Base-by-base conservation (phyloP, 1,140 invertebrate genomes). In the Delia radicum region DNA sequence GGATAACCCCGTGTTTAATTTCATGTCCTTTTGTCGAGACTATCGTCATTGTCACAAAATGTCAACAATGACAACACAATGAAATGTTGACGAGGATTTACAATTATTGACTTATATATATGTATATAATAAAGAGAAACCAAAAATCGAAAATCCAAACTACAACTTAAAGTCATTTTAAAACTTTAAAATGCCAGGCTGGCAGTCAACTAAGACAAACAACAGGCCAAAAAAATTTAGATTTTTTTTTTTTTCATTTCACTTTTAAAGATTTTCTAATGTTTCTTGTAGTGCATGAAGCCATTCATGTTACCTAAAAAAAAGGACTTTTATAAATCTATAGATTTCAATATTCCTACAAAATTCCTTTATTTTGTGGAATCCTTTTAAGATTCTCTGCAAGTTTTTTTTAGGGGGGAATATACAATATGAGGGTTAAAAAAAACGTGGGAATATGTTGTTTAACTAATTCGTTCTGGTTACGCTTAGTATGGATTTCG, bases 91-190 rank as follows among this genome's bases (percentile, higher is more conserved):
- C 65, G 21, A 69, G 6, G n/a, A 69, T 33, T 69, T 69, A 69
- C 65, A 69, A 33, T 69, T 69, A 69, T 69, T 69, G 65, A 69
- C 65, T 69, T 69, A 28, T 37, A 31, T 31, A 33, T 21, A 55
- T 33, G 29, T 18, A 67, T 8, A 33, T 18, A 21, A 7, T 7
- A 65, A 37, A 37, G 33, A 21, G n/a, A 55, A 55, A 55, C 4
- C 3, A 21, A 55, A 55, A n/a, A n/a, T n/a, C n/a, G n/a, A n/a
- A 2, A 24, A 55, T 21, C 48, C 48, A n/a, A 24, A 55, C n/a
- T 18, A 55, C n/a, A 55, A n/a, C 18, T n/a, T 21, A 24, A 55
- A 55, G 18, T 55, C n/a, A 55, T 15, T 55, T 55, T 6, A 18
- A 55, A 24, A 21, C 48, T 21, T 55, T 55, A 18, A 55, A 55